phyloP scores from a whole-genome alignment of 2,888 invertebrate species.

The Microctonus hyperodae region DNA sequence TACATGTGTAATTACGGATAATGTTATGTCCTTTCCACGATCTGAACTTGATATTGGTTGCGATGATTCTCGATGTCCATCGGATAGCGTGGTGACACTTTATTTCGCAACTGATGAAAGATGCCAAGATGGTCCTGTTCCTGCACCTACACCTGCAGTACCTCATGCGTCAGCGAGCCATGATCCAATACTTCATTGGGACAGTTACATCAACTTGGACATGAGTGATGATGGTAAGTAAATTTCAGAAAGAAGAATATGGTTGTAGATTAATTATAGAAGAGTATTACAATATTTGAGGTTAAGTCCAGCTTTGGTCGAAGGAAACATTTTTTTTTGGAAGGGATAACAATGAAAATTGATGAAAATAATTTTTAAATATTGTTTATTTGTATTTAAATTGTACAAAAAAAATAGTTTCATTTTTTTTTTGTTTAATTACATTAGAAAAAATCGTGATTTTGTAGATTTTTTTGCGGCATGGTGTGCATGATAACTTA shows the following conservation, averaged over 20 bases:
- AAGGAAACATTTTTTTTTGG: too few relatives aligned
- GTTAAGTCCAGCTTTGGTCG: too few relatives aligned
- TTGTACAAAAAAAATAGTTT: too few relatives aligned
- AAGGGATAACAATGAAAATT: too few relatives aligned
- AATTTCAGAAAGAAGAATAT: background rate
- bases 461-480: too few relatives aligned
- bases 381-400: too few relatives aligned
- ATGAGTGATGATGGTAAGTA: conserved; percentile 62
- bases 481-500: too few relatives aligned
- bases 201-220: conserved; percentile 76
- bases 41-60: conserved; percentile 87
- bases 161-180: conserved; percentile 72
- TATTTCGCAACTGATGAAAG: conserved; percentile 75
- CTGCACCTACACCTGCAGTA: conserved; percentile 76
- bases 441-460: too few relatives aligned
- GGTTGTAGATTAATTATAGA: too few relatives aligned
- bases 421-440: too few relatives aligned
- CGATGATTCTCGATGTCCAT: conserved; percentile 82
- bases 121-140: conserved; percentile 68
- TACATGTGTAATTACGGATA: conserved; percentile 89
- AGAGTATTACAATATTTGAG: too few relatives aligned
- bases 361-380: too few relatives aligned
- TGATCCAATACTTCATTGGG: conserved; percentile 78
- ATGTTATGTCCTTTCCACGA: conserved; percentile 83
- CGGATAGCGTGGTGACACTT: conserved; percentile 83